Base-by-base conservation (phyloP, 2,888 invertebrate genomes). In the Acanthacorydalis orientalis region DNA sequence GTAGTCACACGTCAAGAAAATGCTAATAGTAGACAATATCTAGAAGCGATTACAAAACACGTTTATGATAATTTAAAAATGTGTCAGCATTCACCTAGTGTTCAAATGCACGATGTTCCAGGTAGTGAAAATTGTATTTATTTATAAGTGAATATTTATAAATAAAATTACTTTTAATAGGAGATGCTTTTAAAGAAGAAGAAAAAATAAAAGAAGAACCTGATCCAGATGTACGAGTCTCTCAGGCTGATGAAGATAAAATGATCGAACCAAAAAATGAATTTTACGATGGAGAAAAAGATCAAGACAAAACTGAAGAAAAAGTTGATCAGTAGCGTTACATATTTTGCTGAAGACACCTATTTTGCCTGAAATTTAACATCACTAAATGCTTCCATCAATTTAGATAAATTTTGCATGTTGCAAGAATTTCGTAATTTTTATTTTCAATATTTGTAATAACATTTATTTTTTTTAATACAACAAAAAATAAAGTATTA, bases 41-140 rank as follows among this genome's bases (percentile, higher is more conserved):
- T 98, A 48, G 93, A 96, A 54, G 78, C 87, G 1, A 91, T 98
- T 51, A 82, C 87, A 0, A 81, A 83, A 57, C 85, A 88, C 59
- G 87, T 90, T 0, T 83, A 83, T 57, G 96, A 97, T 59, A 96
- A 95, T 64, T 69, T 97, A 35, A 90, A 89, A 68, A 86, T 90
- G 82, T 80, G 90, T 54, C 86, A 87, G 57, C 84, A 89, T 60
- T 90, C 96, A 0, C 95, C 95, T 0, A 91, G 89, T 53, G 97
- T 98, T 0, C 97, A 98, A 68, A 93, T 98, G 92, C 87, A 93
- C 44, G 89, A 92, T 60, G 83, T 92, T 2, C 95, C 95, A 11
- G 81, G 81, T 67, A 63, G 55, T n/a, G n/a, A 42, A 48, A 37
- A 7, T 23, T 23, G 6, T 4, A 23, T 23, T 23, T 6, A 6